phyloP scores from a whole-genome alignment of 1,140 invertebrate genomes.

The Bombus balteatus region DNA sequence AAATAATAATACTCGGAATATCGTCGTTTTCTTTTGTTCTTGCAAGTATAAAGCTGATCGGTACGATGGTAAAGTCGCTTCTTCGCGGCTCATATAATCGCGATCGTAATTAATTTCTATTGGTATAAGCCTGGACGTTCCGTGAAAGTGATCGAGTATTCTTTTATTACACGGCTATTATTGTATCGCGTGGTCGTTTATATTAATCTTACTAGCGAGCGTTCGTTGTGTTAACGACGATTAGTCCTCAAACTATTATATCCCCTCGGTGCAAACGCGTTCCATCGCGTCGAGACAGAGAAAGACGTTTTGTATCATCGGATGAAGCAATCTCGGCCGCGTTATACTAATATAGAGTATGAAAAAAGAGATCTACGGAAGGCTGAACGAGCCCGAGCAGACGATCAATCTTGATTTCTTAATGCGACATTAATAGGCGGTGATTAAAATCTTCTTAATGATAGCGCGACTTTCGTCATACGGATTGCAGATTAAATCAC shows the following conservation, averaged over 20 bases:
- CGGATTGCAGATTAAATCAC: constrained; percentile 40
- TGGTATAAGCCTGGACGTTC: not conserved
- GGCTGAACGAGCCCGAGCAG: constrained; percentile 3
- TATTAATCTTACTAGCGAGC: constrained; percentile 36
- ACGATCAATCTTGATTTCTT: constrained; percentile 55
- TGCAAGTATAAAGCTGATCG: not conserved
- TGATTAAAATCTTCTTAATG: constrained; percentile 61
- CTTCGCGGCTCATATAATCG: not conserved
- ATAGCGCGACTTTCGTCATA: constrained; percentile 40
- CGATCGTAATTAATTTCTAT: constrained; percentile 18
- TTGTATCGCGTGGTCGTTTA: constrained; percentile 28
- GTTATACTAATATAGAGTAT: constrained; percentile 10
- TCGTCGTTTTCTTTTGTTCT: no score
- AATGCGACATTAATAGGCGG: constrained; percentile 65
- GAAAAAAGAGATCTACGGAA: constrained; percentile 18
- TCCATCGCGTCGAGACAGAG: not conserved
- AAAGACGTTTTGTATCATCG: constrained; percentile 15
- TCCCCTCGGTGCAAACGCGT: not conserved
- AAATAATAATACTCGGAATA: not conserved
- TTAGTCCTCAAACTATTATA: constrained; percentile 32
- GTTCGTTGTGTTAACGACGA: constrained; percentile 16
- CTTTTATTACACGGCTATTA: constrained; percentile 22
- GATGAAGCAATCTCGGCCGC: constrained; percentile 44
- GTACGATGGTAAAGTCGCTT: not conserved
- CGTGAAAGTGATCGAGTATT: constrained; percentile 32